phyloP scores from a whole-genome alignment of 2,113 vertebrate species.

The Nerophis ophidion region DNA sequence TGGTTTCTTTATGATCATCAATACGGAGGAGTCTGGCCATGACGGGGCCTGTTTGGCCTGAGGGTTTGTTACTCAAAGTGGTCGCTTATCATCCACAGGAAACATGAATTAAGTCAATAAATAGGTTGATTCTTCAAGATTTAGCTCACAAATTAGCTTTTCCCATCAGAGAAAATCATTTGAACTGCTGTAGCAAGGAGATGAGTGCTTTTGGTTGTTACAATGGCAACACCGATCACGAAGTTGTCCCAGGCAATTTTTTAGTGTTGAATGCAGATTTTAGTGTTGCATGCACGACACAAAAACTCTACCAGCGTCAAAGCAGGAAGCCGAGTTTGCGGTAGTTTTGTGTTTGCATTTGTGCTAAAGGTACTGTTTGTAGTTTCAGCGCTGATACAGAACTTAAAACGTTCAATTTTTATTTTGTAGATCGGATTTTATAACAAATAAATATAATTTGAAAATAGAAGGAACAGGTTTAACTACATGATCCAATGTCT shows the following conservation, averaged over 20 bases:
- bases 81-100: not conserved
- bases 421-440: too few species aligned
- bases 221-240: not conserved
- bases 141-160: too few species aligned
- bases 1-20: constrained; percentile 30
- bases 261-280: not conserved
- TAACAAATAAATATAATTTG: too few species aligned
- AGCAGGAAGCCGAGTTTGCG: too few species aligned
- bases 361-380: too few species aligned
- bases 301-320: not conserved
- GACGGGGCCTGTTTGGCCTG: constrained; percentile 1
- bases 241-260: not conserved
- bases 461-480: too few species aligned
- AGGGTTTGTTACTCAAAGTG: not conserved
- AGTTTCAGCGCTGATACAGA: too few species aligned
- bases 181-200: not conserved
- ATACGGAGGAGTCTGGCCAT: constrained; percentile 37
- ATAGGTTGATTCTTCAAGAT: too few species aligned
- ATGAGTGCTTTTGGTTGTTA: not conserved
- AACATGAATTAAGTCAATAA: too few species aligned
- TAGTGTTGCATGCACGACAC: not conserved
- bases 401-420: too few species aligned
- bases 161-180: too few species aligned
- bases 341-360: not conserved
- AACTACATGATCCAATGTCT: too few species aligned